Evolutionary conservation across 2,113 vertebrate genomes (phyloP).

Genomic region (Alaudala cheleensis): DNA sequence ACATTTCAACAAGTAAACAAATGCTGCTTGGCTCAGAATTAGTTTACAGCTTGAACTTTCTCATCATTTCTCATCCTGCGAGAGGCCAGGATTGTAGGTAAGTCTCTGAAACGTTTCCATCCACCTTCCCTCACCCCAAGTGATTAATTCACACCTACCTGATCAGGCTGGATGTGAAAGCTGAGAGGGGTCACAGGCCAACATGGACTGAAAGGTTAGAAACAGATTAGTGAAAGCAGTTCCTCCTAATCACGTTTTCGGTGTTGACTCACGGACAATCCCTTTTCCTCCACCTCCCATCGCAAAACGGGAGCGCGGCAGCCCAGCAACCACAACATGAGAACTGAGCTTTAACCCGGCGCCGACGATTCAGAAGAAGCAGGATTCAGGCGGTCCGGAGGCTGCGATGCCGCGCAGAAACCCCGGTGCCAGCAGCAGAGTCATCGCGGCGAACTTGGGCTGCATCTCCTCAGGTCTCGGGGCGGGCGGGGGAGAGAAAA

Average conservation of each 20-base stretch:
- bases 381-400: constrained; percentile 40
- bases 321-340: constrained; percentile 65
- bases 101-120: constrained; percentile 1
- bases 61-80: constrained; percentile 16
- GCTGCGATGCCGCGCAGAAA: constrained; percentile 55
- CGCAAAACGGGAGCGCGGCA: constrained; percentile 63
- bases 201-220: constrained; percentile 63
- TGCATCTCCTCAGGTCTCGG: constrained; percentile 65
- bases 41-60: constrained; percentile 67
- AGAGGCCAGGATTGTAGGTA: background rate
- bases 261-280: constrained; percentile 60
- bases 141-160: constrained; percentile 74
- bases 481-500: background rate
- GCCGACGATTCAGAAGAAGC: constrained; percentile 58
- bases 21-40: constrained; percentile 25
- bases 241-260: constrained; percentile 72
- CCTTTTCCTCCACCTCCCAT: constrained; percentile 72
- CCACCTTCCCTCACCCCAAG: constrained; percentile 44
- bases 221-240: constrained; percentile 54
- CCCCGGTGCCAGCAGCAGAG: constrained; percentile 62
- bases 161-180: constrained; percentile 68
- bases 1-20: constrained; percentile 71
- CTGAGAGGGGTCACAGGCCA: constrained; percentile 68
- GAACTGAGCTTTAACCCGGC: constrained; percentile 51
- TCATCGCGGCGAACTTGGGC: constrained; percentile 71